Conservation (phyloP, 2,113 vertebrate genomes). For the Dicrurus megarhynchus region DNA sequence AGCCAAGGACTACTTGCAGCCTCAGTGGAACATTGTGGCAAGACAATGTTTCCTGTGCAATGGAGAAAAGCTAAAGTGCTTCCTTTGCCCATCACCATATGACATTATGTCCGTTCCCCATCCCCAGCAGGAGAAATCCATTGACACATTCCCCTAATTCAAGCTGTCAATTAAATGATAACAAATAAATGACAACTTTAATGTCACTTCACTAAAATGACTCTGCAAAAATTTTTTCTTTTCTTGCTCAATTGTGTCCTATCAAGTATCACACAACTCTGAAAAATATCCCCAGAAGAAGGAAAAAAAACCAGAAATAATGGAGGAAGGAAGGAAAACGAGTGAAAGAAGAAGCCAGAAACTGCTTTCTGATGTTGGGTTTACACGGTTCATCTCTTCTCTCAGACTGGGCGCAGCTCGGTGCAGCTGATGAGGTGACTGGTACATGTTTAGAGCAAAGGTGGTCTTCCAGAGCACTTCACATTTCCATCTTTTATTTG, state of each 20-base stretch:
- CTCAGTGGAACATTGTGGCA: background rate
- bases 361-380: background rate
- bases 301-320: background rate
- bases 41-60: background rate
- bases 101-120: background rate
- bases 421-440: background rate
- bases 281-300: background rate
- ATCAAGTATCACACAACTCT: background rate
- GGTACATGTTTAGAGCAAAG: background rate
- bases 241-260: background rate
- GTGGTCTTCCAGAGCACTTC: background rate
- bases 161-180: slow-evolving; percentile 1
- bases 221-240: background rate
- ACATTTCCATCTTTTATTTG: background rate
- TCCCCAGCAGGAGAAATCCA: background rate
- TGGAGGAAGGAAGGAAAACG: background rate
- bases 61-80: background rate
- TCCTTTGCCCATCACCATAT: background rate
- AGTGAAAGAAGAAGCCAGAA: background rate
- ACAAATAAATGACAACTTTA: slow-evolving; percentile 17
- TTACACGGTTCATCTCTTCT: background rate
- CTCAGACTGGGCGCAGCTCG: background rate
- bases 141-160: background rate
- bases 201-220: background rate
- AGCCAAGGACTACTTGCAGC: background rate